A percentile compares a stretch with the other conserved stretches of the same genome.
Conservation (phyloP, 2,797 vertebrate genomes). For the Sternarchorhynchus goeldii region DNA sequence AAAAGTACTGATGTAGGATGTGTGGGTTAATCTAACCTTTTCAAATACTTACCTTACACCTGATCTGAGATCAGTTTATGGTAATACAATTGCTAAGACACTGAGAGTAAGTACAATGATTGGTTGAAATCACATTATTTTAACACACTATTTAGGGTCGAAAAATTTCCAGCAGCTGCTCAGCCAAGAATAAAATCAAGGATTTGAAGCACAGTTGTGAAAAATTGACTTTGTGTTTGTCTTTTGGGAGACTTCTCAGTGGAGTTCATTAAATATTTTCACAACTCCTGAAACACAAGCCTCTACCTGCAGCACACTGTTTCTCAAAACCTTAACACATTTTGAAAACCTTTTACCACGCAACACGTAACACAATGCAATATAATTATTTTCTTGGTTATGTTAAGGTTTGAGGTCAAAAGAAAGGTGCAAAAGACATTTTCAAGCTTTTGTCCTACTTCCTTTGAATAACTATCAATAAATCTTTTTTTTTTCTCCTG, state of each 20-base stretch:
- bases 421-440: not conserved
- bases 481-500: conserved; percentile 3
- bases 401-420: not conserved
- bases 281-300: not conserved
- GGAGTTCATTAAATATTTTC: conserved; percentile 38
- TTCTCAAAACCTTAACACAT: not conserved
- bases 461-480: conserved; percentile 28
- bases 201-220: conserved; percentile 27
- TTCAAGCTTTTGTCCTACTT: conserved; percentile 15
- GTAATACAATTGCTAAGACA: conserved; percentile 38
- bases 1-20: conserved; percentile 15
- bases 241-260: conserved; percentile 13
- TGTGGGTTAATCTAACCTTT: not conserved
- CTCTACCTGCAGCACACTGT: not conserved
- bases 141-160: conserved; percentile 12
- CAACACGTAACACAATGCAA: not conserved
- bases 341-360: not conserved
- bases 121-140: conserved; percentile 31
- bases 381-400: conserved; percentile 5
- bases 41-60: conserved; percentile 3
- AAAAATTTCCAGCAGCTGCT: conserved; percentile 35
- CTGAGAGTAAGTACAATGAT: conserved; percentile 39
- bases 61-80: not conserved
- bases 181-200: conserved; percentile 40
- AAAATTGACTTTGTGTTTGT: conserved; percentile 38